phyloP scores from a whole-genome alignment of 2,888 invertebrate species.

The Amiota communis region DNA sequence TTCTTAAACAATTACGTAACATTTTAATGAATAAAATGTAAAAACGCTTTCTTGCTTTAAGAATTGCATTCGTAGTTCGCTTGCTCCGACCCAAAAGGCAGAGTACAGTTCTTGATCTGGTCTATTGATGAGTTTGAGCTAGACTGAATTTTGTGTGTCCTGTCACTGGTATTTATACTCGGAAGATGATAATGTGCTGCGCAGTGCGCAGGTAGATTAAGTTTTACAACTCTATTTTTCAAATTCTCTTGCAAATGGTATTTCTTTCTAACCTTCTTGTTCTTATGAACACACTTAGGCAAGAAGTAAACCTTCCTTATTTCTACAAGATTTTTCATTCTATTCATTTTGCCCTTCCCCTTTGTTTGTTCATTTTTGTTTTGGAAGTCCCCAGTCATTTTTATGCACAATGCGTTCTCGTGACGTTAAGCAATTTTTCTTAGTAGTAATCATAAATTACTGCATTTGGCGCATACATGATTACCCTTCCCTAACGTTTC shows the following conservation, averaged over 20 bases:
- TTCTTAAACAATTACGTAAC: slow-evolving; percentile 4
- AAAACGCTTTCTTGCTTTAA: slow-evolving; percentile 19
- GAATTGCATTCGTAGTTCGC: not conserved
- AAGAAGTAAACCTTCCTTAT: no score
- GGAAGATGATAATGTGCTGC: not conserved
- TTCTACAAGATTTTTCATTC: no score
- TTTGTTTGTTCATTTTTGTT: not conserved
- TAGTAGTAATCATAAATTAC: slow-evolving; percentile 11
- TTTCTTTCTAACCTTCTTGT: slow-evolving; percentile 4
- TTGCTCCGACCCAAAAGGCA: not conserved
- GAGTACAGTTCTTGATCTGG: not conserved
- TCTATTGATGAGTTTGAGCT: slow-evolving; percentile 26
- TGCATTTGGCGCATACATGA: slow-evolving; percentile 17
- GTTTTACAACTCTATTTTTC: slow-evolving; percentile 1
- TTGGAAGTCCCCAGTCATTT: not conserved
- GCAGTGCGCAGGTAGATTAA: slow-evolving; percentile 8
- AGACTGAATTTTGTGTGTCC: slow-evolving; percentile 22
- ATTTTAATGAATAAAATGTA: not conserved
- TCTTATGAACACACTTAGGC: not conserved
- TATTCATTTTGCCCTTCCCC: not conserved
- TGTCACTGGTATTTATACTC: slow-evolving; percentile 23
- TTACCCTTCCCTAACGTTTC: not conserved
- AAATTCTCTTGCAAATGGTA: not conserved
- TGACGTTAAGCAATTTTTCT: slow-evolving; percentile 12
- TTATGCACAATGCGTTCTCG: slow-evolving; percentile 13